Percentiles rank a stretch among this genome's conserved stretches.
Evolutionary conservation across 2,888 invertebrate genomes (phyloP).

Genomic region (Drosophila macrospina): DNA sequence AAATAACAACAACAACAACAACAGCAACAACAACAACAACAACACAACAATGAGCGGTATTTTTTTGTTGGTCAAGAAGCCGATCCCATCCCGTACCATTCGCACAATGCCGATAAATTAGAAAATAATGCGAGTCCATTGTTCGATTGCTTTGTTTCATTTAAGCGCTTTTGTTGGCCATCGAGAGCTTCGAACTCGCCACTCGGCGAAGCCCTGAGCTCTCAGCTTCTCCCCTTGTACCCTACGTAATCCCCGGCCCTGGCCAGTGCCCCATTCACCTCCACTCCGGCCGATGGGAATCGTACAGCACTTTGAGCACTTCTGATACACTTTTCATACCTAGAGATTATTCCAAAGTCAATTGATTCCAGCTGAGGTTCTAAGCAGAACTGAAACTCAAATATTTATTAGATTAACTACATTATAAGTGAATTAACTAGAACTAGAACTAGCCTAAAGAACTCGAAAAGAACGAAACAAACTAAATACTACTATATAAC

Average conservation of each 20-base stretch:
- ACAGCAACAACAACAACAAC: slow-evolving; percentile 49
- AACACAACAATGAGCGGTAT: slow-evolving; percentile 35
- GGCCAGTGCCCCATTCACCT: slow-evolving; percentile 44
- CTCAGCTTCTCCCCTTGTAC: slow-evolving; percentile 14
- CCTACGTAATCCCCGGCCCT: slow-evolving; percentile 2
- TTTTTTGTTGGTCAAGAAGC: slow-evolving; percentile 39
- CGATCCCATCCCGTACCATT: slow-evolving; percentile 60
- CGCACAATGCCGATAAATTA: slow-evolving; percentile 81
- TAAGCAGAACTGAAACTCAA: not conserved
- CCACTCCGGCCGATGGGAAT: slow-evolving; percentile 39
- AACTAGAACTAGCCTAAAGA: not conserved
- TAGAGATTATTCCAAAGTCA: slow-evolving; percentile 18
- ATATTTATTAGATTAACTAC: slow-evolving; percentile 12
- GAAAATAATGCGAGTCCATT: slow-evolving; percentile 83
- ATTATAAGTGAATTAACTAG: not conserved
- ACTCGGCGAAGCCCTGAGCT: slow-evolving; percentile 12
- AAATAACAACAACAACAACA: slow-evolving; percentile 48
- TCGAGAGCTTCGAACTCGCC: slow-evolving; percentile 30
- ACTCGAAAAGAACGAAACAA: not conserved
- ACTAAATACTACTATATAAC: too few relatives aligned
- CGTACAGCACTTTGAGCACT: not conserved
- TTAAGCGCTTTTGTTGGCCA: slow-evolving; percentile 77
- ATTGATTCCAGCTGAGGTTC: not conserved
- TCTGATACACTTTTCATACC: slow-evolving; percentile 35
- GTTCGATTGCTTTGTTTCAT: slow-evolving; percentile 79